Percentiles rank a stretch among this genome's conserved stretches.
Evolutionary conservation across 2,888 invertebrate species (phyloP).

Genomic region (Ennomos quercinarius): DNA sequence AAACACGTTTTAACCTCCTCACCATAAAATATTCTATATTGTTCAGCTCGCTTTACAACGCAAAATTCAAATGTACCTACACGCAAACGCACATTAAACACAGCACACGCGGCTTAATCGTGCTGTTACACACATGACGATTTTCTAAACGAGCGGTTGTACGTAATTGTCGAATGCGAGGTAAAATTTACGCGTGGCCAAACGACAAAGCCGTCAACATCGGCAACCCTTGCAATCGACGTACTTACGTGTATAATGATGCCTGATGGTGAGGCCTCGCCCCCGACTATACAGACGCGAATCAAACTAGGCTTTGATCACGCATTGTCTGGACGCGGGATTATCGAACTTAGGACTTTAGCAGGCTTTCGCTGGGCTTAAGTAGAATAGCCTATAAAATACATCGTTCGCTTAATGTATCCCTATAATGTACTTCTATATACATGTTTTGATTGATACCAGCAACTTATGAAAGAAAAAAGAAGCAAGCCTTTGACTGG

Average conservation of each 20-base stretch:
- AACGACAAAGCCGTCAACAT: slow-evolving; percentile 55
- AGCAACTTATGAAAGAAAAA: no score
- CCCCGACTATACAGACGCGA: slow-evolving; percentile 39
- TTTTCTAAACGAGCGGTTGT: slow-evolving; percentile 55
- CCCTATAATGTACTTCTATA: no score
- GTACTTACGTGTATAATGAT: slow-evolving; percentile 41
- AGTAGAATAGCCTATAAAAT: background rate
- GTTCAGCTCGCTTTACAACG: slow-evolving; percentile 11
- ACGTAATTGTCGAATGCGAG: slow-evolving; percentile 53
- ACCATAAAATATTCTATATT: slow-evolving; percentile 9
- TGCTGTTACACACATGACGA: slow-evolving; percentile 51
- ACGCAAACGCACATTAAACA: slow-evolving; percentile 32
- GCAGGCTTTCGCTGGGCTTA: slow-evolving; percentile 3
- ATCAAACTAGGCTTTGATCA: slow-evolving; percentile 34
- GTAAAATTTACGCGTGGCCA: slow-evolving; percentile 60
- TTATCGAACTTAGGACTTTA: slow-evolving; percentile 10
- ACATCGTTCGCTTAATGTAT: no score
- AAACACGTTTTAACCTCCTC: background rate
- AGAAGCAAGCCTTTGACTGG: no score
- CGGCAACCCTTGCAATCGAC: slow-evolving; percentile 28
- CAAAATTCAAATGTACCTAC: slow-evolving; percentile 23
- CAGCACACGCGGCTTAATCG: slow-evolving; percentile 44
- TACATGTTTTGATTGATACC: no score
- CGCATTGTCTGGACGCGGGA: slow-evolving; percentile 31
- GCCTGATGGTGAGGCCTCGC: slow-evolving; percentile 42